These are phyloP conservation scores for Zonotrichia leucophrys DNA, from an alignment of 2,113 vertebrate genomes.

Conservation along the genomic window DNA sequence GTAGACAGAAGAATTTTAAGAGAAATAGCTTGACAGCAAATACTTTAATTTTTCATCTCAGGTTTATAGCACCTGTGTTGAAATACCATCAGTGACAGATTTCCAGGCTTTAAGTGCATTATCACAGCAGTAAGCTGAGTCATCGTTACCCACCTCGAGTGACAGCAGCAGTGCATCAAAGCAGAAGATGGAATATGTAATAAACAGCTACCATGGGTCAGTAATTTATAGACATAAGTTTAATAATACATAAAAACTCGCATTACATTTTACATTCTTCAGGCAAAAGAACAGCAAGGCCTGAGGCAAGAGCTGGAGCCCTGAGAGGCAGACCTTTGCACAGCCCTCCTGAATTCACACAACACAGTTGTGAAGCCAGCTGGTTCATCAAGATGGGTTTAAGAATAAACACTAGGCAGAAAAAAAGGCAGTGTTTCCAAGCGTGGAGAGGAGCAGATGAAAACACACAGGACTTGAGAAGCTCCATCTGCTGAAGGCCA, in stretches of 20 bases:
- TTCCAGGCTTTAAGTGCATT: conserved; percentile 41
- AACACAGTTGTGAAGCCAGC: neutral
- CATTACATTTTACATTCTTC: neutral
- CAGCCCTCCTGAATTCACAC: neutral
- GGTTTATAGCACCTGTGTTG: neutral
- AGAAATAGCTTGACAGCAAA: conserved; percentile 10
- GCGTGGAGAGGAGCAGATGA: neutral
- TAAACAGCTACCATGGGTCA: conserved; percentile 33
- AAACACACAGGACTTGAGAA: neutral
- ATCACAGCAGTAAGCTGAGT: conserved; percentile 31
- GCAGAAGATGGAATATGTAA: conserved; percentile 44
- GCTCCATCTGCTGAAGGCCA: neutral
- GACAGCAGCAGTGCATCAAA: conserved; percentile 58
- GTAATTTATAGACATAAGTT: conserved; percentile 37
- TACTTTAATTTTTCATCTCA: conserved; percentile 16
- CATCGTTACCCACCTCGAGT: conserved; percentile 33
- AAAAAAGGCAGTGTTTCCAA: neutral
- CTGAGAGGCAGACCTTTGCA: neutral
- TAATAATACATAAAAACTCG: conserved; percentile 32
- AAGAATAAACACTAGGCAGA: neutral
- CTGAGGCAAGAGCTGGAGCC: neutral
- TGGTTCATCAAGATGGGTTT: neutral
- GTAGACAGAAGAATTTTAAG: neutral
- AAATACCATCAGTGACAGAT: conserved; percentile 47
- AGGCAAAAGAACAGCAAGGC: neutral